Evolutionary conservation across 2,797 vertebrate genomes (phyloP).

Genomic region (Trematomus bernacchii): DNA sequence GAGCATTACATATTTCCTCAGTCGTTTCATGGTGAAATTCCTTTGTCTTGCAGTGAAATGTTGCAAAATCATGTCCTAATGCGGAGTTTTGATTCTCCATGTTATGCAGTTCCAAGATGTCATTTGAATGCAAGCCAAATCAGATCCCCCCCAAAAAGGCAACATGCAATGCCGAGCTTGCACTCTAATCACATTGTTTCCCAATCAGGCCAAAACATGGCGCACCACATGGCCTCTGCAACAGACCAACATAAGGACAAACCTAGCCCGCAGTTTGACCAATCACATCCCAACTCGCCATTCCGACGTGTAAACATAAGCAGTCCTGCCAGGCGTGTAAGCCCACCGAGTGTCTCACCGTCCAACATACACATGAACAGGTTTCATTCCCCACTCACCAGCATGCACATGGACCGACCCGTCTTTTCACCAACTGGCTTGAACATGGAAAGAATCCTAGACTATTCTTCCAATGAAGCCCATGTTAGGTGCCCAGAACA

Average conservation of each 20-base stretch:
- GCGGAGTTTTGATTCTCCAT: slow-evolving; percentile 71
- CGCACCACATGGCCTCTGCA: slow-evolving; percentile 32
- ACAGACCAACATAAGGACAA: slow-evolving; percentile 41
- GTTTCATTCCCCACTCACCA: slow-evolving; percentile 35
- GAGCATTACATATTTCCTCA: slow-evolving; percentile 72
- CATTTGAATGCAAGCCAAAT: slow-evolving; percentile 67
- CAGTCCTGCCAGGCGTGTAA: slow-evolving; percentile 39
- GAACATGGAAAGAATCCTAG: slow-evolving; percentile 40
- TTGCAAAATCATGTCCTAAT: slow-evolving; percentile 69
- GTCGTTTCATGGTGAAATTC: slow-evolving; percentile 68
- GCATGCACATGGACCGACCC: slow-evolving; percentile 45
- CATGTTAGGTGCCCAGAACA: slow-evolving; percentile 45
- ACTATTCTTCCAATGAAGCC: slow-evolving; percentile 63
- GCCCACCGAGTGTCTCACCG: slow-evolving; percentile 41
- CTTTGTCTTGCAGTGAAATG: slow-evolving; percentile 58
- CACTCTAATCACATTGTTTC: slow-evolving; percentile 34
- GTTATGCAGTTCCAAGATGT: slow-evolving; percentile 72
- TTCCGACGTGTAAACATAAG: slow-evolving; percentile 36
- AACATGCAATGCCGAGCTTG: slow-evolving; percentile 40
- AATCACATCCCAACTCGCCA: slow-evolving; percentile 20
- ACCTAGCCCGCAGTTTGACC: slow-evolving; percentile 29
- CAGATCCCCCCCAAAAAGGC: slow-evolving; percentile 56
- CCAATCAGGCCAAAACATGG: slow-evolving; percentile 42
- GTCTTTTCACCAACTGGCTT: slow-evolving; percentile 35
- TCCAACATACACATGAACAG: slow-evolving; percentile 41